Evolutionary conservation across 2,113 vertebrate genomes (phyloP).

Genomic region (Mobula hypostoma): DNA sequence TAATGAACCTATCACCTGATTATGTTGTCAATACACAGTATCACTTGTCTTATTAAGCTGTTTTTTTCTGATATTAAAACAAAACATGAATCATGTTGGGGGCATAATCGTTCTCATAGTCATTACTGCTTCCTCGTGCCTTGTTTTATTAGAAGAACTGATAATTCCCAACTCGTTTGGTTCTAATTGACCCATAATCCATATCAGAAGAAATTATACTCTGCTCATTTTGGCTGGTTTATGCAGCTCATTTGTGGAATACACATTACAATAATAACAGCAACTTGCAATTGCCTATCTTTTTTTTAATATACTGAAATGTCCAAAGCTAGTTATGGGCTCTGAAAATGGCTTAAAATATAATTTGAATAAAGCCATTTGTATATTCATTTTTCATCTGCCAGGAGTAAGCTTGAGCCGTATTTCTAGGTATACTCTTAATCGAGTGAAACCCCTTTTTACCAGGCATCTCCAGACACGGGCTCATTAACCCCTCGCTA

Average conservation of each 20-base stretch:
- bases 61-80: not conserved
- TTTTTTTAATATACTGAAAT: not conserved
- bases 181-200: not conserved
- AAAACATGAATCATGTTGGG: not conserved
- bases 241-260: not conserved
- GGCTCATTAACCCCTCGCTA: too few relatives aligned
- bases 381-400: not conserved
- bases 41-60: not conserved
- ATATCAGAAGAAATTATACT: not conserved
- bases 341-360: not conserved
- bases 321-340: not conserved
- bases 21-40: not conserved
- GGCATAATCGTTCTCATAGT: not conserved
- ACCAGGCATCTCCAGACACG: too few relatives aligned
- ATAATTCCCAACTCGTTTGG: not conserved
- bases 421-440: not conserved
- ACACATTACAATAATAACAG: not conserved
- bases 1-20: not conserved
- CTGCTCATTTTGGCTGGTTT: not conserved
- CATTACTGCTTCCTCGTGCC: not conserved
- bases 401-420: not conserved
- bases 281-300: not conserved
- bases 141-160: conserved; percentile 9
- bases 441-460: too few relatives aligned
- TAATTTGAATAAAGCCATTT: not conserved